phyloP scores from a whole-genome alignment of 2,888 invertebrate species.

The Furcula furcula region DNA sequence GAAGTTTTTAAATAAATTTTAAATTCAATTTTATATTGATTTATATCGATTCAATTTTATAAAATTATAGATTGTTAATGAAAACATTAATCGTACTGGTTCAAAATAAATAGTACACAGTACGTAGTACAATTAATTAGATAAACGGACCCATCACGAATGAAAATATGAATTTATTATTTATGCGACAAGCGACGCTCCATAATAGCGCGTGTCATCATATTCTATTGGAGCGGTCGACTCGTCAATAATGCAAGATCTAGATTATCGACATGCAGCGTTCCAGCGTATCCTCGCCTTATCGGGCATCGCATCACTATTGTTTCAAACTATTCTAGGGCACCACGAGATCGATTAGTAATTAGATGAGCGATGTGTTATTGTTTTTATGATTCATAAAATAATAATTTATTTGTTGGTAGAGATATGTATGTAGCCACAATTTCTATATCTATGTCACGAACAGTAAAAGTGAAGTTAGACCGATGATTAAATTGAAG shows the following conservation, averaged over 20 bases:
- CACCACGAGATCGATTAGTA: constrained; percentile 58
- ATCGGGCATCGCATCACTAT: constrained; percentile 70
- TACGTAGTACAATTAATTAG: constrained; percentile 46
- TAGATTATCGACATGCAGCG: constrained; percentile 76
- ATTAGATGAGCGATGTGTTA: constrained; percentile 37
- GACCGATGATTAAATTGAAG: too few species aligned
- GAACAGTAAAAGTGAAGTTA: too few species aligned
- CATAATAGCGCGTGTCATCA: constrained; percentile 73
- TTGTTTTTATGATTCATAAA: constrained; percentile 14
- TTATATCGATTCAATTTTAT: too few species aligned
- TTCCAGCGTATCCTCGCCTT: constrained; percentile 62
- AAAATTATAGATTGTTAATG: too few species aligned
- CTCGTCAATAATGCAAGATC: constrained; percentile 74
- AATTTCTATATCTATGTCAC: too few species aligned
- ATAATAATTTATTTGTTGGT: background rate
- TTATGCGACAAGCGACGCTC: constrained; percentile 57
- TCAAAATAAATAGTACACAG: too few species aligned
- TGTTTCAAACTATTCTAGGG: constrained; percentile 65
- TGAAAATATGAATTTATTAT: constrained; percentile 59
- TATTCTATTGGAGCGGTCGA: constrained; percentile 64
- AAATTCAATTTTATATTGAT: too few species aligned
- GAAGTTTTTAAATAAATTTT: too few species aligned
- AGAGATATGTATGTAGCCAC: too few species aligned
- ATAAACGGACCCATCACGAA: constrained; percentile 57
- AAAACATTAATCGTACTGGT: too few species aligned